Evolutionary conservation across 2,888 invertebrate species (phyloP), one percentile per base, ranked within the genome.

Genomic region (Tanytarsus gracilentus): DNA sequence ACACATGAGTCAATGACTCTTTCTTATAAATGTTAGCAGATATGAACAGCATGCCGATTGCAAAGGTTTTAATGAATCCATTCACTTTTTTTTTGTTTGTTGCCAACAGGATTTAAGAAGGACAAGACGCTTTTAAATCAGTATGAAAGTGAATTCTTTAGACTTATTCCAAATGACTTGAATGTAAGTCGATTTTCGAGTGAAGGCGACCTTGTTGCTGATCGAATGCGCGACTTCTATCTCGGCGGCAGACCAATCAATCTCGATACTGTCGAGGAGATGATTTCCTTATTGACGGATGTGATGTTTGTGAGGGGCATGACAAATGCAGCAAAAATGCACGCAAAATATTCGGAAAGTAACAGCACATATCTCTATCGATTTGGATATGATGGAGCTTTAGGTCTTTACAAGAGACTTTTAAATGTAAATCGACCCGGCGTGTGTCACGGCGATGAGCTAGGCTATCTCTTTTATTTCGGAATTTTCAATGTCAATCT

Each of bases 391-490:
- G 81, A 82, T 65, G 82, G 82, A 7, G 78, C 81, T 9, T 69
- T 81, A 48, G 82, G 82, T 0, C 73, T 82, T 16, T 82, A 81
- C 69, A 82, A 82, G 64, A 76, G 80, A 1, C 78, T 81, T 78
- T 69, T 81, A 66, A 81, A 80, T 25, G 78, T 81, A 65, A 75
- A 76, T 2, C 72, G 81, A 60, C 77, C 79, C 0, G 82, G 82
- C 1, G 80, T 77, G 5, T 81, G 81, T 64, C 82, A 82, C 64
- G 82, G 81, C 0, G 82, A 82, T 65, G 82, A 82, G 68, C 76
- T 82, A 76, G 81, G 81, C 8, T 82, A 82, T 63, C 71, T 82
- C 21, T 82, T 82, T 66, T 80, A 81, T 68, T 81, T 81, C 71
- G 81, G 81, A 2, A 76, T 81, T 64, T 74, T 81, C 11, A 81